Base-by-base conservation (phyloP, 2,797 vertebrate species). In the Myotis findleyi region DNA sequence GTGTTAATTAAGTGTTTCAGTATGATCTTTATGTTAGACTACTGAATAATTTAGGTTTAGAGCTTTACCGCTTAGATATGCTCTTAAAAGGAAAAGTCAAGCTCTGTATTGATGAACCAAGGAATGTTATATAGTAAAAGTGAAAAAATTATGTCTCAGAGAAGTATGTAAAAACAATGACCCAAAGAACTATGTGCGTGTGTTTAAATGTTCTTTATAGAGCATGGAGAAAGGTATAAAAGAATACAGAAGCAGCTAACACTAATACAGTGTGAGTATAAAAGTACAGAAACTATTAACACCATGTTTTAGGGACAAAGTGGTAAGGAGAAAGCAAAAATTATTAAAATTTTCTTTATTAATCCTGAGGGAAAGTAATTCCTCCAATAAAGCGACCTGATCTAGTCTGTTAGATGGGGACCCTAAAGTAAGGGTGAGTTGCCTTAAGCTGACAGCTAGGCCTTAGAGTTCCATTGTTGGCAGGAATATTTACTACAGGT, bases 1-100 rank as follows among this genome's bases (percentile, higher is more conserved):
- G 83, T 93, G 41, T 79, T 92, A 91, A 88, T 95, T 95, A 79
- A 73, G 21, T 91, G 12, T 64, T 86, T 76, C 38, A 38, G 17
- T 72, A 95, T 92, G 87, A 96, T 87, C n/a, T 86, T 93, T 72
- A 62, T 79, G 62, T 55, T 92, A 82, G 91, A 68, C 23, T 49
- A 83, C 57, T 95, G 44, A 9, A 91, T 81, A 97, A 84, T 1
- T 95, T 41, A 57, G n/a, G 38, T 76, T 68, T 73, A 95, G 93
- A 38, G 49, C 41, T 93, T 62, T 93, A 76, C 59, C 18, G 89
- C 80, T 79, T 64, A 36, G 0, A 0, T 81, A 92, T 76, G 33
- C 53, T 93, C 77, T 86, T 92, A 83, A 59, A 80, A 80, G 64
- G 44, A 69, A 86, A 95, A 71, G 20, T 53, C 44, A 95, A 89